Evolutionary conservation across 1,140 invertebrate genomes (phyloP).

Genomic region (Radopholus similis): DNA sequence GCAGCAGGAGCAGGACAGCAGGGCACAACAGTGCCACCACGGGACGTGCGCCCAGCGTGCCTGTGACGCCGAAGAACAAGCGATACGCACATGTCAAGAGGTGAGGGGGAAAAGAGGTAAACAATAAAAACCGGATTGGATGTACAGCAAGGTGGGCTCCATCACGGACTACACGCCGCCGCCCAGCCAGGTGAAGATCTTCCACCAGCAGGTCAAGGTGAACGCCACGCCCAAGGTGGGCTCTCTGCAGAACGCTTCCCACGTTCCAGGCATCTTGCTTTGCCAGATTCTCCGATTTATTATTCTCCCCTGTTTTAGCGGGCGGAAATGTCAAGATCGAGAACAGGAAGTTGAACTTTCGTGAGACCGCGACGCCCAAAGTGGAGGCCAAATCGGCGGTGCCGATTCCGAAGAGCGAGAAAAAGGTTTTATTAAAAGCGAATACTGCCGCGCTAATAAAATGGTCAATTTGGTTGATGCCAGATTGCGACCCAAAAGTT

Average conservation of each 20-base stretch:
- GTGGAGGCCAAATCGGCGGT: slow-evolving; percentile 39
- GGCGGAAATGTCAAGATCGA: slow-evolving; percentile 67
- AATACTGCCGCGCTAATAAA: background rate
- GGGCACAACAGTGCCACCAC: background rate
- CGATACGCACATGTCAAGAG: slow-evolving; percentile 14
- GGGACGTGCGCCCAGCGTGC: background rate
- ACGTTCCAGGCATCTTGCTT: slow-evolving; percentile 52
- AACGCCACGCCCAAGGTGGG: slow-evolving; percentile 54
- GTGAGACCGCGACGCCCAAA: slow-evolving; percentile 80
- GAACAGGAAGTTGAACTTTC: slow-evolving; percentile 81
- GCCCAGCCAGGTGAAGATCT: slow-evolving; percentile 27
- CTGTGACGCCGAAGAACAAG: background rate
- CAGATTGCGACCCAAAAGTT: slow-evolving; percentile 66
- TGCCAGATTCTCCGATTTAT: slow-evolving; percentile 34
- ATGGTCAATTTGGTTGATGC: background rate
- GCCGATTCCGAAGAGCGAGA: slow-evolving; percentile 33
- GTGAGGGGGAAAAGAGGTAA: background rate
- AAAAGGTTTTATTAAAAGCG: slow-evolving; percentile 34
- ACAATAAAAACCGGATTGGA: background rate
- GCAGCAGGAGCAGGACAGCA: background rate
- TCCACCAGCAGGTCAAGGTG: slow-evolving; percentile 48
- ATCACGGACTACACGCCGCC: slow-evolving; percentile 24
- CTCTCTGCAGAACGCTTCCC: slow-evolving; percentile 55
- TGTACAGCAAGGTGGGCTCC: slow-evolving; percentile 28
- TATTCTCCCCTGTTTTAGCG: slow-evolving; percentile 19